Conservation (phyloP, 2,888 invertebrate genomes). For the Drosophila anomelani region DNA sequence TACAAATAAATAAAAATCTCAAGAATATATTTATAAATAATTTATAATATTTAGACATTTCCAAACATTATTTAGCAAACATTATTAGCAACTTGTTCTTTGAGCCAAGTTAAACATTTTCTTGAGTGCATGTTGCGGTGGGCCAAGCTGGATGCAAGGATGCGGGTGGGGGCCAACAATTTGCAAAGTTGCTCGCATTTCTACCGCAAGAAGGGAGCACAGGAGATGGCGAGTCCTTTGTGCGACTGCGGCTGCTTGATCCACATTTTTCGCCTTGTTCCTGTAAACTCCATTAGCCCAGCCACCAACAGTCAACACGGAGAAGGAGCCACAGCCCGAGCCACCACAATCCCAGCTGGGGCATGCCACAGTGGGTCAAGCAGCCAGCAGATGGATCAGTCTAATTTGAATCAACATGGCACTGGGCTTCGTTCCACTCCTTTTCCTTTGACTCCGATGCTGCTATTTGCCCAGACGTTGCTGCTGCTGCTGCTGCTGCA, state of each 20-base stretch:
- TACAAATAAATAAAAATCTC: background rate
- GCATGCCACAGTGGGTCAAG: slow-evolving; percentile 36
- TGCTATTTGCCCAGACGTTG: slow-evolving; percentile 21
- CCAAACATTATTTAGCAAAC: no score
- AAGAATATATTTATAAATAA: background rate
- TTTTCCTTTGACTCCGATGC: slow-evolving; percentile 27
- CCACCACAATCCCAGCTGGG: slow-evolving; percentile 7
- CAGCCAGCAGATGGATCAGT: slow-evolving; percentile 35
- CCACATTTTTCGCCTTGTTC: slow-evolving; percentile 56
- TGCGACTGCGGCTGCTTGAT: slow-evolving; percentile 63
- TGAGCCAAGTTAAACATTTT: slow-evolving; percentile 3
- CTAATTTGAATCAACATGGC: slow-evolving; percentile 46
- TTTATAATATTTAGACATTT: background rate
- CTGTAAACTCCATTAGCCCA: slow-evolving; percentile 70
- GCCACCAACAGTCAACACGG: slow-evolving; percentile 30
- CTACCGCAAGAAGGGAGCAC: slow-evolving; percentile 37
- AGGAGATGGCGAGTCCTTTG: slow-evolving; percentile 50
- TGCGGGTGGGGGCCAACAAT: slow-evolving; percentile 55
- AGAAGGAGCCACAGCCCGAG: slow-evolving; percentile 18
- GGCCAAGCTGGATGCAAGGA: slow-evolving; percentile 22
- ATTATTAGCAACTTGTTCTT: background rate
- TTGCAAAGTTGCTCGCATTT: slow-evolving; percentile 68
- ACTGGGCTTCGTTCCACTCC: slow-evolving; percentile 1
- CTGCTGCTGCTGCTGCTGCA: background rate
- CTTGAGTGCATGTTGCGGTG: slow-evolving; percentile 49